Evolutionary conservation across 2,888 invertebrate species (phyloP), one percentile per base, ranked within the genome.

Genomic region (Panzeria rudis): DNA sequence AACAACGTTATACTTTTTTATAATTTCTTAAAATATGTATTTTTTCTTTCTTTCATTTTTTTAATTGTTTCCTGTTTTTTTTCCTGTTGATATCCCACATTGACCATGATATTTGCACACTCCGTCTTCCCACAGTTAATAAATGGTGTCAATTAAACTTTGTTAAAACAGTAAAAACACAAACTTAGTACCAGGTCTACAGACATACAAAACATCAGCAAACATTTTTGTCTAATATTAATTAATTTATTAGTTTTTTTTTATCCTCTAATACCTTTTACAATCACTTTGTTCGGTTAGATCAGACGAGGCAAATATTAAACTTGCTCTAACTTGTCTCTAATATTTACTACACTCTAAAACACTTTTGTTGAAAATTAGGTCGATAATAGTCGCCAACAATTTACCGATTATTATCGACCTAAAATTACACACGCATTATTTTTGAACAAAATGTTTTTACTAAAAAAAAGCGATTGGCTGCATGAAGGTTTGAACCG

Each of bases 61-160:
- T 71, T 41, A 8, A 29, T 5, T 3, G 5, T 9, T 44, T 29
- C 8, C 0, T 50, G 38, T 41, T 6, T 17, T 66, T 13, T 50
- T 8, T 73, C 50, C 25, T 23, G 54, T 25, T 50, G 41, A 66
- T 59, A 38, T 20, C 23, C 13, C 7, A 5, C 8, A 17, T 62
- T 35, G 3, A 9, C 1, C 23, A 8, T n/a, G n/a, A n/a, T n/a
- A n/a, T n/a, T n/a, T n/a, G n/a, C n/a, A n/a, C n/a, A n/a, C n/a
- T n/a, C n/a, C n/a, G 32, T 32, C 11, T 29, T 25, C n/a, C 1
- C 41, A 29, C 66, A 71, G 52, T 72, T 77, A 17, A 77, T 50
- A 72, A 83, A 83, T 77, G 77, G 59, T 66, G 69, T 83, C 72
- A 66, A 59, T 66, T 71, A 69, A 69, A 82, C 52, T 69, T 76